A percentile compares a stretch with the other conserved stretches of the same genome.
phyloP scores from a whole-genome alignment of 2,113 vertebrate species.

The Ammodytes marinus region DNA sequence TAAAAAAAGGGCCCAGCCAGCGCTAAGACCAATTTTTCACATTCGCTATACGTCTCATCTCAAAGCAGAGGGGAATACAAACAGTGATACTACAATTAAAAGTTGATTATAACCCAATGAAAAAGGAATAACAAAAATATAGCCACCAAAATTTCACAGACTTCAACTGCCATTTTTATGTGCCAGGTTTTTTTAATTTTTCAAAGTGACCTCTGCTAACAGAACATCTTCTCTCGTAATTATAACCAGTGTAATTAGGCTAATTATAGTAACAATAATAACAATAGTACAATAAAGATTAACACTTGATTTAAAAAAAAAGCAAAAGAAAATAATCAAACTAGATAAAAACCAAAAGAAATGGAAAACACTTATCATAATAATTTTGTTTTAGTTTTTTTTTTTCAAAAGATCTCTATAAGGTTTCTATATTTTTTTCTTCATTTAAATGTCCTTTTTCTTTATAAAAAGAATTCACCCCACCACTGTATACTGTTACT shows the following conservation, averaged over 20 bases:
- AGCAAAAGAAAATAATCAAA: constrained; percentile 75
- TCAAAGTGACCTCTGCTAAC: constrained; percentile 86
- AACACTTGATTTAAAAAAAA: constrained; percentile 83
- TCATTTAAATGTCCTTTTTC: constrained; percentile 80
- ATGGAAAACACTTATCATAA: constrained; percentile 85
- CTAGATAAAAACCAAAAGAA: constrained; percentile 83
- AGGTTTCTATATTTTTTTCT: constrained; percentile 82
- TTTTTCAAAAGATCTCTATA: constrained; percentile 87
- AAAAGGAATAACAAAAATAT: constrained; percentile 21
- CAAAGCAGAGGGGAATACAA: constrained; percentile 61
- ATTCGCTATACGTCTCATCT: constrained; percentile 60
- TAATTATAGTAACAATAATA: constrained; percentile 90
- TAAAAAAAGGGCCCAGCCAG: constrained; percentile 43
- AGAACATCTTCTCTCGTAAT: constrained; percentile 86
- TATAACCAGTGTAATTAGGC: constrained; percentile 85
- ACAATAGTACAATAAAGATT: constrained; percentile 89
- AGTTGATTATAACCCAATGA: constrained; percentile 30
- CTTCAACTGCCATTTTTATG: constrained; percentile 78
- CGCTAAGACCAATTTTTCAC: constrained; percentile 53
- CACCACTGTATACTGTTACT: constrained; percentile 57
- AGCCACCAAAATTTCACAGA: constrained; percentile 73
- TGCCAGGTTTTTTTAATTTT: constrained; percentile 84
- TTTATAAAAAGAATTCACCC: constrained; percentile 68
- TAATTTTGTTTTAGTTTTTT: constrained; percentile 81
- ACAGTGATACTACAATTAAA: constrained; percentile 59